phyloP scores from a whole-genome alignment of 2,113 vertebrate species.

The Cephalopholis sonnerati region DNA sequence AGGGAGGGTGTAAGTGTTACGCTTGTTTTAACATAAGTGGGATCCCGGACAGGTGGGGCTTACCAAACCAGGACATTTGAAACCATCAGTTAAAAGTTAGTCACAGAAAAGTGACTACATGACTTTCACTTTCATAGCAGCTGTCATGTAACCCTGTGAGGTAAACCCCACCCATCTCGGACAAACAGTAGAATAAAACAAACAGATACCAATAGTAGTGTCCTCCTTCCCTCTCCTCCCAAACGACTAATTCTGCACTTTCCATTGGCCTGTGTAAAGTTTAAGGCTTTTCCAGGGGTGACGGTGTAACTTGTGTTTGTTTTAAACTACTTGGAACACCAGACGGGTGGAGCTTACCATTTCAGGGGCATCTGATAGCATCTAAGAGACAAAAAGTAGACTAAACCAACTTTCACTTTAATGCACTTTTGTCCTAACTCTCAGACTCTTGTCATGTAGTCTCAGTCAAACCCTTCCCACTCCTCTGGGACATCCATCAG shows the following conservation, averaged over 20 bases:
- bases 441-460: not conserved
- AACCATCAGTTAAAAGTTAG: not conserved
- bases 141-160: not conserved
- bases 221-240: not conserved
- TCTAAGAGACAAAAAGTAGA: not conserved
- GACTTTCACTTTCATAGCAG: not conserved
- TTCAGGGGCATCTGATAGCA: not conserved
- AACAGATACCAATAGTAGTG: not conserved
- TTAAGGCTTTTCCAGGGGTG: not conserved
- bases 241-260: not conserved
- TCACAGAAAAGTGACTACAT: not conserved
- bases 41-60: slow-evolving; percentile 19
- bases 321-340: slow-evolving; percentile 30
- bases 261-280: not conserved
- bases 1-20: not conserved
- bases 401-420: not conserved
- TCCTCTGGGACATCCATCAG: slow-evolving; percentile 16
- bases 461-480: not conserved
- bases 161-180: not conserved
- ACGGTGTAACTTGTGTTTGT: not conserved
- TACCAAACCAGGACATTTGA: not conserved
- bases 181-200: not conserved
- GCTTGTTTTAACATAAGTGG: slow-evolving; percentile 7
- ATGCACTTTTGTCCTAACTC: not conserved
- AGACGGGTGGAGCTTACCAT: slow-evolving; percentile 18